Evolutionary conservation across 1,140 invertebrate genomes (phyloP), one percentile per base, ranked within the genome.

Genomic region (Drosophila dunni): DNA sequence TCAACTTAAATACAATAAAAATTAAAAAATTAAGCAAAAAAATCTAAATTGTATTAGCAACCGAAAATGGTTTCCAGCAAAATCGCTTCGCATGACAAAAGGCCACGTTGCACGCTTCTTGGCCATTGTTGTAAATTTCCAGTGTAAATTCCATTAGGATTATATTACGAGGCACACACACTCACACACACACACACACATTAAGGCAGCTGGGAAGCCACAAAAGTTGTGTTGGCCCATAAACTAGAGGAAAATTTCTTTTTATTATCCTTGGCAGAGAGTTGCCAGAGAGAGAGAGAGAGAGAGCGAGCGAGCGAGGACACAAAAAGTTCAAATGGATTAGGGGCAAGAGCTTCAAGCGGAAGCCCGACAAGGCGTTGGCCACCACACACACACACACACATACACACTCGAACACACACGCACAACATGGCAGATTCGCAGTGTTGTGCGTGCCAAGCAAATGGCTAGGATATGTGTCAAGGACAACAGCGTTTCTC

Each of bases 81-180:
- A 64, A 73, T 71, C 36, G 74, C 48, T 53, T 61, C 33, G 33
- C 63, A 57, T 54, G 76, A 79, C 76, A 86, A 79, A 73, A 70
- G 83, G 79, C 70, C 79, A 73, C 70, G 69, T 67, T 72, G 44
- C 79, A 73, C 45, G 65, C 60, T 76, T 54, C 63, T 69, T n/a
- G 44, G 44, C 56, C 29, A 66, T 81, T 78, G 75, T 75, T 85
- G 75, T 81, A 75, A 81, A 75, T 81, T 88, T 89, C 76, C 64
- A 89, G 80, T 84, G 84, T 84, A 88, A 88, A 88, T 88, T 88
- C 84, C 84, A 88, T 88, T 88, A 88, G 84, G 84, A 88, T 88
- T 88, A 88, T 88, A 84, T 88, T 88, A 88, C 84, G 60, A 65
- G 44, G 34, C 56, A 69, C 45, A 61, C 54, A 46, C 38, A 74